Evolutionary conservation across 2,797 vertebrate species (phyloP), one percentile per base, ranked within the genome.

Genomic region (Xiphorhynchus erythropygius): DNA sequence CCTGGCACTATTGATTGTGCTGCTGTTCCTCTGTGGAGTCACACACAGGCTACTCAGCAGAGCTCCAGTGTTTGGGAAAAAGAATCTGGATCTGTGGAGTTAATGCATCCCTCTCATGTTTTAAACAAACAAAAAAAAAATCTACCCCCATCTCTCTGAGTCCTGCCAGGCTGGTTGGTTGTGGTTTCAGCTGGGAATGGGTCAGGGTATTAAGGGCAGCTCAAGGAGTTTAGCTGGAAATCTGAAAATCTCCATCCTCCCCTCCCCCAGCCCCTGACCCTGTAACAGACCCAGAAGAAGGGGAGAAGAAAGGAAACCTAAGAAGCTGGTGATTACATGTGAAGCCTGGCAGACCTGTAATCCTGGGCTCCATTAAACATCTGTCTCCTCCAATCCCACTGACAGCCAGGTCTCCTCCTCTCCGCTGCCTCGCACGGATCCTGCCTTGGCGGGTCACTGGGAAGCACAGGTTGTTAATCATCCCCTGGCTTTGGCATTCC

Each of bases 331-430:
- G 91, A 96, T 95, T 89, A 90, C 89, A 91, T 68, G 81, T 68
- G 89, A 57, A 85, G 84, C 47, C 65, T 80, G 93, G 94, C 91
- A 88, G 92, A 77, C 65, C 85, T 89, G 93, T 97, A 84, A 96
- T 93, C 92, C 96, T 71, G 89, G 96, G 25, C 91, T 87, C 92
- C 87, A 82, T 97, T 96, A 95, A 97, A 94, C 92, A 93, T 95
- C 96, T 97, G 97, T 97, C 96, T 97, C 84, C 47, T 35, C 92
- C 95, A 89, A 89, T 96, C 94, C 91, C 84, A 18, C 81, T 91
- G 91, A 94, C 94, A 95, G 87, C 86, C 90, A 37, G 56, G n/a
- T 64, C 76, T 53, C 49, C 89, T 96, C 57, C 89, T 97, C 84
- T 42, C 42, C 2, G 0, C 69, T 70, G 53, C n/a, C 87, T 37